phyloP scores from a whole-genome alignment of 2,888 invertebrate genomes.

The Gymnoscelis rufifasciata region DNA sequence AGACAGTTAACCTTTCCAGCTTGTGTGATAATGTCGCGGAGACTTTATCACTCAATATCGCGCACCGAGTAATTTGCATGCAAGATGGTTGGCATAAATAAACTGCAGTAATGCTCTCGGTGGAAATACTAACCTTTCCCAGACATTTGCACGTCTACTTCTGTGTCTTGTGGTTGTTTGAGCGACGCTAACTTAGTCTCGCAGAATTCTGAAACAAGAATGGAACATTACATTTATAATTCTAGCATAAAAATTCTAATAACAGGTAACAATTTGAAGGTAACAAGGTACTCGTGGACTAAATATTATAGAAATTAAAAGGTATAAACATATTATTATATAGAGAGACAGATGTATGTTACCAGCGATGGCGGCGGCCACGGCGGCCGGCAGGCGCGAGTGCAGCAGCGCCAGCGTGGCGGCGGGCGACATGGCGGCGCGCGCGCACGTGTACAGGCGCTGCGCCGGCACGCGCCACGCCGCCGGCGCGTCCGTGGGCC shows the following conservation, averaged over 20 bases:
- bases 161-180: conserved; percentile 41
- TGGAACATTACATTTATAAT: background rate
- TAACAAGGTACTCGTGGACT: too few relatives aligned
- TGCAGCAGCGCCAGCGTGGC: conserved; percentile 87
- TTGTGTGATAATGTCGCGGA: too few relatives aligned
- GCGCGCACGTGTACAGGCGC: conserved; percentile 84
- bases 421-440: conserved; percentile 88
- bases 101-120: too few relatives aligned
- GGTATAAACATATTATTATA: too few relatives aligned
- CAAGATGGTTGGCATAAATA: too few relatives aligned
- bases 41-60: too few relatives aligned
- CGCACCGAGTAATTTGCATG: too few relatives aligned
- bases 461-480: conserved; percentile 32
- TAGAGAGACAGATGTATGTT: background rate
- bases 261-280: too few relatives aligned
- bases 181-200: conserved; percentile 54
- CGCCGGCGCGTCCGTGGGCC: conserved; percentile 14
- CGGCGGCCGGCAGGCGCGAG: conserved; percentile 80
- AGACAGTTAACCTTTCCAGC: too few relatives aligned
- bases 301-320: too few relatives aligned
- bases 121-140: conserved; percentile 36
- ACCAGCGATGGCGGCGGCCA: conserved; percentile 67
- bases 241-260: background rate
- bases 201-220: conserved; percentile 52
- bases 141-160: conserved; percentile 52